Conservation (phyloP, 2,797 vertebrate species). For the Tympanoctomys barrerae region DNA sequence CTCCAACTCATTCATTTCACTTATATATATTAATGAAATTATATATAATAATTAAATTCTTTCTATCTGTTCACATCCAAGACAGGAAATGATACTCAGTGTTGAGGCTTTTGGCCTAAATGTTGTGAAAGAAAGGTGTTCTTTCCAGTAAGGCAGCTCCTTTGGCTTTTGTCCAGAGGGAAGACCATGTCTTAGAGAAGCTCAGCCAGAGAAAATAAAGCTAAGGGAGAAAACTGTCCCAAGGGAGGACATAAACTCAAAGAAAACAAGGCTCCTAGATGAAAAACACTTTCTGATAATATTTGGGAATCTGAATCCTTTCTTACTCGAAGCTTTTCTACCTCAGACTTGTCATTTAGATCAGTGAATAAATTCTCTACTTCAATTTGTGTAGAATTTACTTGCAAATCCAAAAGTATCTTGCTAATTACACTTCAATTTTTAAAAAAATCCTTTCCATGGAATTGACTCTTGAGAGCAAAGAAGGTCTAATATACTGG, state of each 20-base stretch:
- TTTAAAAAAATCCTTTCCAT: not conserved
- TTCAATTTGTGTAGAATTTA: constrained; percentile 20
- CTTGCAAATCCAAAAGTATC: not conserved
- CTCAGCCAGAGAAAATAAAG: not conserved
- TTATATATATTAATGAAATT: not conserved
- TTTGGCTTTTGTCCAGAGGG: not conserved
- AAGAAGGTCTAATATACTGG: constrained; percentile 16
- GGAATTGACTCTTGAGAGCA: constrained; percentile 15
- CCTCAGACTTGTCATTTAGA: not conserved
- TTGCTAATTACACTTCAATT: constrained; percentile 25
- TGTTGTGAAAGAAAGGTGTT: not conserved
- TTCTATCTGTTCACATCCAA: not conserved
- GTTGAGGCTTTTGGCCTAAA: not conserved
- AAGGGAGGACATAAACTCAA: not conserved
- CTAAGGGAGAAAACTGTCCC: not conserved
- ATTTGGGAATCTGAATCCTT: not conserved
- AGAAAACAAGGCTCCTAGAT: not conserved
- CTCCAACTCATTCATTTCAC: not conserved
- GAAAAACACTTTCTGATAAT: not conserved
- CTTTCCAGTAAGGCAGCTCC: not conserved
- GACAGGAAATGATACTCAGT: not conserved
- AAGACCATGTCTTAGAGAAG: not conserved
- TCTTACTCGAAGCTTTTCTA: not conserved
- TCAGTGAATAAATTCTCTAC: not conserved
- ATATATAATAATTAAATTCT: not conserved